A percentile compares a stretch with the other conserved stretches of the same genome.
Conservation (phyloP, 2,797 vertebrate genomes). For the Crocidura indochinensis region DNA sequence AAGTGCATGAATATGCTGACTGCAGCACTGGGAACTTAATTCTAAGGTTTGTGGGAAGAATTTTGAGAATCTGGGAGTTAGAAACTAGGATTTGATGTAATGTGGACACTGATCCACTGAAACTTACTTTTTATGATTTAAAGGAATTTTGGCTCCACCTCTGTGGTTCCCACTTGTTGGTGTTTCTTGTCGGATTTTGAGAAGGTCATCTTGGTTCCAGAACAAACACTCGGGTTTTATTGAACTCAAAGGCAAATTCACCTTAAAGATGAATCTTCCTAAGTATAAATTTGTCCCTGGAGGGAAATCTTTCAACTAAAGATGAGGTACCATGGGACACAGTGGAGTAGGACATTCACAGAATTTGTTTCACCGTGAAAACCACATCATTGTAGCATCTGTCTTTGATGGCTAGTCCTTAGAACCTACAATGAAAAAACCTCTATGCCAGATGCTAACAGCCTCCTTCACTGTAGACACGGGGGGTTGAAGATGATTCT, state of each 20-base stretch:
- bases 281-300: background rate
- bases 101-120: fast-evolving
- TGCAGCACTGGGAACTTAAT: fast-evolving
- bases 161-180: background rate
- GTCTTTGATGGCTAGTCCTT: background rate
- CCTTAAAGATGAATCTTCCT: background rate
- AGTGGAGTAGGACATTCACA: too few species aligned
- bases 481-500: background rate
- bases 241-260: too few species aligned
- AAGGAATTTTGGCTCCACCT: background rate
- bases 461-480: background rate
- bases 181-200: background rate
- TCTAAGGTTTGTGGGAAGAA: background rate
- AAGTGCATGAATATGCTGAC: background rate
- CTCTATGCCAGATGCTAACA: background rate
- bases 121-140: background rate
- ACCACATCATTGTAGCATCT: background rate
- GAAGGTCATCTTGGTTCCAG: background rate
- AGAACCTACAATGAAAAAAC: background rate
- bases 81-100: too few species aligned
- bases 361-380: background rate
- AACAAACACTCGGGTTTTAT: background rate
- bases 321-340: background rate
- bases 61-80: background rate
- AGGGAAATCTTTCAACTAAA: background rate